Evolutionary conservation across 1,140 invertebrate genomes (phyloP).

Genomic region (Apocrypta bakeri): DNA sequence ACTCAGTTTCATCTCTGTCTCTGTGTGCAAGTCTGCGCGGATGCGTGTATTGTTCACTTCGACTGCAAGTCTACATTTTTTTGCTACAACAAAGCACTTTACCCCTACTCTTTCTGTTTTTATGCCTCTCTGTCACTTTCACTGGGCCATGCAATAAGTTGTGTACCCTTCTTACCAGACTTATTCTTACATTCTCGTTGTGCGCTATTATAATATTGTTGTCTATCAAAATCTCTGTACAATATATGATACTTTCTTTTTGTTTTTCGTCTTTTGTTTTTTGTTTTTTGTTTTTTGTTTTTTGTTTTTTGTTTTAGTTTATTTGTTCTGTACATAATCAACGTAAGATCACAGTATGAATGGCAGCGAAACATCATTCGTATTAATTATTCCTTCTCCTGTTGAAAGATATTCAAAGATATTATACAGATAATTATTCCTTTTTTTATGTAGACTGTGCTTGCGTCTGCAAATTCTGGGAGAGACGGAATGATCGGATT

Average conservation of each 20-base stretch:
- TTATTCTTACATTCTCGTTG: constrained; percentile 16
- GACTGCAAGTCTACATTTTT: constrained; percentile 9
- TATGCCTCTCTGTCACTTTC: neutral
- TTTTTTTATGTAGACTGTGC: neutral
- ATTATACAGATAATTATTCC: neutral
- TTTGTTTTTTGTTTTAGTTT: neutral
- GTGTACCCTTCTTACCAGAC: neutral
- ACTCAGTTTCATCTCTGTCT: neutral
- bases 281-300: too few relatives aligned
- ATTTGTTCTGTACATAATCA: neutral
- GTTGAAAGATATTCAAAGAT: too few relatives aligned
- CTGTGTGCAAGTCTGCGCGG: neutral
- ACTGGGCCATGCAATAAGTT: neutral
- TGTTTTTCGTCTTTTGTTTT: too few relatives aligned
- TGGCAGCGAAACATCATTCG: neutral
- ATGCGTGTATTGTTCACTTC: constrained; percentile 5
- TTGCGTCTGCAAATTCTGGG: too few relatives aligned
- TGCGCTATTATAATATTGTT: neutral
- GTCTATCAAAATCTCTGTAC: neutral
- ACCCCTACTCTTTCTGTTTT: constrained; percentile 4
- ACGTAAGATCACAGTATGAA: neutral
- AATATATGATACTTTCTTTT: constrained; percentile 3
- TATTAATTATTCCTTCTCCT: neutral
- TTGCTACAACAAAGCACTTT: constrained; percentile 4
- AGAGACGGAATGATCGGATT: too few relatives aligned